Conservation (phyloP, 2,113 vertebrate species). For the Amphiprion ocellaris region DNA sequence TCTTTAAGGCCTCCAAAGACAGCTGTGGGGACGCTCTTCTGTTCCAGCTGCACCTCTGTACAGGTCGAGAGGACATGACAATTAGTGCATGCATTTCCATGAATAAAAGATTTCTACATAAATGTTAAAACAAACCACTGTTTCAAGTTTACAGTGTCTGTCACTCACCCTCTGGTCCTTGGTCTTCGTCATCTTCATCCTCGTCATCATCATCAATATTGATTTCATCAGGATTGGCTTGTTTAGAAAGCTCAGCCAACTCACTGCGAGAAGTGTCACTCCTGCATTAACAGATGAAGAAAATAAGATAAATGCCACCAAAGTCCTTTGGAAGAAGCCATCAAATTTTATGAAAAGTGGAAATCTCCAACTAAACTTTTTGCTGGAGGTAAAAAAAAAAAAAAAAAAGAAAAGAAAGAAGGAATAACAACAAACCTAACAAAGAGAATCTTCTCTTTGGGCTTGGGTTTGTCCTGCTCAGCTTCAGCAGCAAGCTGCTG, state of each 20-base stretch:
- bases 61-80: slow-evolving; percentile 6
- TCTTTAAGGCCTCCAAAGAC: slow-evolving; percentile 94
- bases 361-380: background rate
- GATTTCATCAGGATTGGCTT: slow-evolving; percentile 93
- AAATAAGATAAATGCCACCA: background rate
- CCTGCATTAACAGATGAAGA: slow-evolving; percentile 71
- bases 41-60: slow-evolving; percentile 92
- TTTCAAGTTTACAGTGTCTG: background rate
- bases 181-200: slow-evolving; percentile 86
- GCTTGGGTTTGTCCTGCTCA: slow-evolving; percentile 88
- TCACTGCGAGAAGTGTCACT: slow-evolving; percentile 91
- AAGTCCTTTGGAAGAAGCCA: background rate
- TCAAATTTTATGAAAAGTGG: background rate
- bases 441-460: slow-evolving; percentile 94
- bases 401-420: background rate
- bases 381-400: background rate
- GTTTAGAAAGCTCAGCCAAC: slow-evolving; percentile 90
- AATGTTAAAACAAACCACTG: slow-evolving; percentile 9
- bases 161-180: slow-evolving; percentile 89
- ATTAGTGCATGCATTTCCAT: slow-evolving; percentile 5
- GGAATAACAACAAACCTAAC: slow-evolving; percentile 85
- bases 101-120: background rate
- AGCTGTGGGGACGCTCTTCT: slow-evolving; percentile 90
- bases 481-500: slow-evolving; percentile 91
- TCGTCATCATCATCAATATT: slow-evolving; percentile 87